Base-by-base conservation (phyloP, 2,888 invertebrate species). In the Criorhina ranunculi region DNA sequence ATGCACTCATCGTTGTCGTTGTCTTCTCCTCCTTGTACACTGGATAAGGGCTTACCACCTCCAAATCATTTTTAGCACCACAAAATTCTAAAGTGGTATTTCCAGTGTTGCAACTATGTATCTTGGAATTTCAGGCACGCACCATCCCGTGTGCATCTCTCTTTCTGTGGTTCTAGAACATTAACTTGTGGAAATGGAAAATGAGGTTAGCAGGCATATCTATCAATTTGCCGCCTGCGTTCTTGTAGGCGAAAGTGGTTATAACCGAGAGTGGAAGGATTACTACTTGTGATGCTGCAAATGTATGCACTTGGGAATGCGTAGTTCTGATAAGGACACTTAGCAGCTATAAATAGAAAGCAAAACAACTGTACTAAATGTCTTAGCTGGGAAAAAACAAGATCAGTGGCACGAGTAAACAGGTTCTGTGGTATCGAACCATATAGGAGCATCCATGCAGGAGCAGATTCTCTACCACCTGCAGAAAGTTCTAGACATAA, bases 121-220 rank as follows among this genome's bases (percentile, higher is more conserved):
- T 60, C 72, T 60, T 49, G 72, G 72, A 49, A 72, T 72, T 72
- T 51, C n/a, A 40, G 31, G 60, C 72, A 72, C 60, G 72, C 60
- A 72, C 60, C 24, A 11, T 46, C 46, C 17, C 2, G 44, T 57
- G 35, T 55, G 57, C 33, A 49, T 31, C 24, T 46, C 11, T 35
- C 44, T 49, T 33, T 33, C 37, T 12, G 15, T 6, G 11, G 17
- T 40, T 67, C 67, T 37, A 11, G 49, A 37, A 6, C 9, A 24
- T 15, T 42, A 33, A 46, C 24, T 44, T 11, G 29, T 33, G 11
- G 31, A 69, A 33, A 35, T 46, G 57, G 70, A 33, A 57, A 70
- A 70, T 35, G 59, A 46, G 70, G 70, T 70, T 70, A 70, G 42
- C 57, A 70, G 69, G 69, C 33, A 19, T 57, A 24, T 24, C 57